Conservation (phyloP, 2,113 vertebrate species). For the rabbit (Oryctolagus cuniculus) region mOryCun1.1 NC_091453.1:44219501-44220000, state of each 20-base stretch:
- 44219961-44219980: not conserved
- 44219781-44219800: not conserved
- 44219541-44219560: not conserved
- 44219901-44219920: slow-evolving; percentile 45
- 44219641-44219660: not conserved
- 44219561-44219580: not conserved
- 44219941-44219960: slow-evolving; percentile 22
- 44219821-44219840: slow-evolving; percentile 22
- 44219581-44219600: not conserved
- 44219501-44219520: not conserved
- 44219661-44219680: not conserved
- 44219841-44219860: not conserved
- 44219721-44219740: not conserved
- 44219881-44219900: slow-evolving; percentile 40
- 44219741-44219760: not conserved
- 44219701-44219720: not conserved
- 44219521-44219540: not conserved
- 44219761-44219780: not conserved
- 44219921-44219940: not conserved
- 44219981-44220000: not conserved
- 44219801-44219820: slow-evolving; percentile 13
- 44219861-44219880: not conserved
- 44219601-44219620: not conserved
- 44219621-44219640: not conserved
- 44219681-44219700: not conserved